Evolutionary conservation across 2,888 invertebrate genomes (phyloP), one percentile per base, ranked within the genome.

Genomic region (Caenorhabditis sp.): DNA sequence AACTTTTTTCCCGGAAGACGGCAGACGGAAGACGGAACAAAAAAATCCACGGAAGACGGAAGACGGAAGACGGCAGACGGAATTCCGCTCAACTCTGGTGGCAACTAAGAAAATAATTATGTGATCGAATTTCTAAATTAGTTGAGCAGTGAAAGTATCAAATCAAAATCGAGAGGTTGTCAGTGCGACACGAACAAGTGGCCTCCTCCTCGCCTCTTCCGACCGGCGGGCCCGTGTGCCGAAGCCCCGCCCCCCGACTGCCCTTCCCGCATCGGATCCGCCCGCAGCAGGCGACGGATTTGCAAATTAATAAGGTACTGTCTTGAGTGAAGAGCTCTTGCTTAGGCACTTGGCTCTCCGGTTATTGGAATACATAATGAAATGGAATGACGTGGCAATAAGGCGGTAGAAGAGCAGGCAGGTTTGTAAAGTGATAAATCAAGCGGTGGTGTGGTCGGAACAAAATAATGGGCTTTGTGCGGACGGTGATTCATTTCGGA

Each of bases 241-340:
- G 26, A n/a, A 1, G 22, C 52, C 22, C 11, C 46, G 46, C 53
- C 48, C 55, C 20, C 45, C 13, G 20, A 3, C 32, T 48, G 30
- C 35, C 48, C 46, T 39, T 48, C 50, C 30, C 52, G 43, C 45
- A 41, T 32, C 24, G 43, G 43, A 52, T 63, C 45, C 53, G 32
- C 59, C 41, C 48, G 48, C 46, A 26, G 55, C 27, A 3, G 13
- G 32, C 15, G 43, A 50, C 37, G 68, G 58, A 70, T 70, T 70
- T 70, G 70, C 59, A 70, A 70, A 70, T 70, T 70, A 70, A 70
- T 70, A 70, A 70, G 70, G 70, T 70, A 70, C 70, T 70, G 59
- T 70, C 48, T 52, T 22, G 26, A 24, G 27, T 55, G 43, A 32
- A 37, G 70, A 59, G 59, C 59, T 32, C 50, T 50, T n/a, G 55